Evolutionary conservation across 2,797 vertebrate species (phyloP).

Genomic region (Myotis findleyi): DNA sequence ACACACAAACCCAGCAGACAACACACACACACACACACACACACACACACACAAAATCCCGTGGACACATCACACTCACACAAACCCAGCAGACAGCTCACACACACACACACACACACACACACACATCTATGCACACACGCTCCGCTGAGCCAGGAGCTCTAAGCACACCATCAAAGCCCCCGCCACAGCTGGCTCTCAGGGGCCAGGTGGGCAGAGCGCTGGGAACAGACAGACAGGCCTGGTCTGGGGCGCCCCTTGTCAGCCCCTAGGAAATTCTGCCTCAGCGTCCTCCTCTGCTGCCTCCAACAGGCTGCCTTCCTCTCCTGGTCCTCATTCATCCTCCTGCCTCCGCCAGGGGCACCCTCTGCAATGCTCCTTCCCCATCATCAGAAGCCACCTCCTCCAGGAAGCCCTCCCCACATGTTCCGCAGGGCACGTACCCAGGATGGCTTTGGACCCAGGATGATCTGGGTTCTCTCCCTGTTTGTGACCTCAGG

Average conservation of each 20-base stretch:
- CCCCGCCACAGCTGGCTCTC: not conserved
- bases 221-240: not conserved
- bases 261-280: not conserved
- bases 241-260: not conserved
- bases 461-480: not conserved
- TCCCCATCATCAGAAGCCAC: not conserved
- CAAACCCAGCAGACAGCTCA: not conserved
- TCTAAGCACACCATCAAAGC: not conserved
- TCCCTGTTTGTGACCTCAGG: not conserved
- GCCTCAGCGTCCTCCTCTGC: not conserved
- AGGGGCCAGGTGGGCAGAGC: not conserved
- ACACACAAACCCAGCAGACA: too few species aligned
- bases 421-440: not conserved
- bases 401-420: not conserved
- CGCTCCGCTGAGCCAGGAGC: fast-evolving
- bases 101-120: not conserved
- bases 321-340: not conserved
- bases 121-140: not conserved
- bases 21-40: too few species aligned
- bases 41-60: too few species aligned
- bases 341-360: not conserved
- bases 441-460: not conserved
- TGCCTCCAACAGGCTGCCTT: not conserved
- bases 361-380: not conserved
- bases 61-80: not conserved